Evolutionary conservation across 2,797 vertebrate species (phyloP), one percentile per base, ranked within the genome.

Genomic region (Eulemur coronatus): DNA sequence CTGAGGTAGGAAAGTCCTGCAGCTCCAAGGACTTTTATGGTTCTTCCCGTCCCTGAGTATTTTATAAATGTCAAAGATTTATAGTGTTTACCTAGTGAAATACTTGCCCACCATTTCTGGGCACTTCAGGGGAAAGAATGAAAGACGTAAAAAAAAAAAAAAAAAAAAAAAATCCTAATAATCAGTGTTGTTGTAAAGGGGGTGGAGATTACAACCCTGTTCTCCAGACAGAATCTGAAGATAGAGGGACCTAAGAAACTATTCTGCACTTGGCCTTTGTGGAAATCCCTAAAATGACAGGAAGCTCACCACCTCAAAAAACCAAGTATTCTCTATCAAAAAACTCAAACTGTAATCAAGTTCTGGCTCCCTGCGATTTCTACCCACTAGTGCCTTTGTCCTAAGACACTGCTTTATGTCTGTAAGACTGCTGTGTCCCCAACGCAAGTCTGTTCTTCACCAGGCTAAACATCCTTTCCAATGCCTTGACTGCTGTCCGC

Each of bases 51-150:
- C 86, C 76, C 81, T 11, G 38, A 76, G 52, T 46, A 35, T 55
- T 82, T 95, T 59, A 55, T 92, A 97, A 85, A 65, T 12, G 80
- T 76, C 92, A 46, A 80, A 69, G 69, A n/a, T 46, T 52, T 84
- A 75, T 72, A 24, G 55, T 67, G 50, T 86, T 96, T 81, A 94
- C 80, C 91, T 65, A 43, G 63, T 67, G 81, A 94, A 84, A 72
- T n/a, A 81, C 52, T 92, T 89, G 43, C 48, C 33, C 38, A 52
- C 84, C 26, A 33, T 67, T 65, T 84, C 80, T 26, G 6, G 61
- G 33, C 2, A 2, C 61, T 91, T 73, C 43, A 72, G 61, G 17
- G 57, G 61, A 61, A 75, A 82, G 57, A 80, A 81, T 20, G 52
- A 67, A 85, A 86, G 20, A 76, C 38, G 57, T 82, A 24, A 81